Conservation (phyloP, 2,113 vertebrate genomes). For the Pavo muticus region DNA sequence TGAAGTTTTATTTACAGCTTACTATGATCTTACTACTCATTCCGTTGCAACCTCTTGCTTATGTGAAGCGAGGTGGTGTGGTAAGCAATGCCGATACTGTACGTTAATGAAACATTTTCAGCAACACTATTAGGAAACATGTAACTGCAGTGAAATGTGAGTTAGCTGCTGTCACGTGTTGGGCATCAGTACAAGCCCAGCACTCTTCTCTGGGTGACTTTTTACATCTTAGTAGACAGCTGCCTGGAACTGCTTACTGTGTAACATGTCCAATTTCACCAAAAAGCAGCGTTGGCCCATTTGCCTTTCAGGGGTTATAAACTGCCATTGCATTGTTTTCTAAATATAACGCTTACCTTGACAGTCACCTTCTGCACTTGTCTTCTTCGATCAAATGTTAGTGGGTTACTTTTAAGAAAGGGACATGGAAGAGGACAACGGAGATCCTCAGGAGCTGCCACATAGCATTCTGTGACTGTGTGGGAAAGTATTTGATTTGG, state of each 20-base stretch:
- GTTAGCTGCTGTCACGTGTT: not conserved
- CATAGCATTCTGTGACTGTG: not conserved
- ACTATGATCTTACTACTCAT: rapidly evolving
- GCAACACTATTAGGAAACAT: not conserved
- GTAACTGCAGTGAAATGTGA: not conserved
- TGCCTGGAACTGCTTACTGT: not conserved
- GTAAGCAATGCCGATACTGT: rapidly evolving
- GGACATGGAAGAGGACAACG: not conserved
- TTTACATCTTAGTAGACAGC: not conserved
- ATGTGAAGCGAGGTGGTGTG: not conserved
- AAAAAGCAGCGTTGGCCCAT: not conserved
- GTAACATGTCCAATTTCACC: not conserved
- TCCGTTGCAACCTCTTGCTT: not conserved
- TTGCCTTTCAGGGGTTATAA: not conserved
- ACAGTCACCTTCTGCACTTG: not conserved
- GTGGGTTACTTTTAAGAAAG: not conserved
- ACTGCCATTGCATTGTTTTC: not conserved
- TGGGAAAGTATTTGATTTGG: not conserved
- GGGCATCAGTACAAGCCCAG: not conserved
- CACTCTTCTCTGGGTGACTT: not conserved
- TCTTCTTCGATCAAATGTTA: not conserved
- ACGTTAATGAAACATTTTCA: not conserved
- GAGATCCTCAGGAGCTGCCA: not conserved
- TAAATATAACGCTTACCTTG: not conserved
- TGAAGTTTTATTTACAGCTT: not conserved